A percentile compares a stretch with the other conserved stretches of the same genome.
These are phyloP conservation scores for Andricus curvator DNA, from an alignment of 2,888 invertebrate genomes.

Conservation along the genomic window DNA sequence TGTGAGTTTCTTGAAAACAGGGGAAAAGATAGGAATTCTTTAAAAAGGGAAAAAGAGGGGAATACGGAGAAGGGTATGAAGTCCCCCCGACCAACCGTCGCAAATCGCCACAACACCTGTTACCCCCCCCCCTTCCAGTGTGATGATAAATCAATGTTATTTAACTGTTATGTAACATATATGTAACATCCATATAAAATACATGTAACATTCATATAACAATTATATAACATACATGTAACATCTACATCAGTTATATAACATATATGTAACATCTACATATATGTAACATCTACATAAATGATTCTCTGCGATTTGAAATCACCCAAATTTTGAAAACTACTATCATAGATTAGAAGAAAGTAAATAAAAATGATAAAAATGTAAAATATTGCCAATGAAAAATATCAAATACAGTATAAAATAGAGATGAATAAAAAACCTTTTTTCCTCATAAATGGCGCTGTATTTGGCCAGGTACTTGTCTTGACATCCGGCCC, in stretches of 20 bases:
- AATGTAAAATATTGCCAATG: background rate
- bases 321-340: background rate
- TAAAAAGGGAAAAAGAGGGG: too few species aligned
- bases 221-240: background rate
- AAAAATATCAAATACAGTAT: background rate
- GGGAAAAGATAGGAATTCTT: too few species aligned
- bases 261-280: background rate
- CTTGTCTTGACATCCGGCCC: slow-evolving; percentile 90
- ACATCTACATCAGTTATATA: too few species aligned
- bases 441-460: slow-evolving; percentile 89
- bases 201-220: too few species aligned
- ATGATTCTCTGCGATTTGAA: background rate
- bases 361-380: background rate
- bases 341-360: background rate
- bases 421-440: background rate
- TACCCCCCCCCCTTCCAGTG: slow-evolving; percentile 58
- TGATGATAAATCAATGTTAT: too few species aligned
- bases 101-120: too few species aligned
- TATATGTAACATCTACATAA: background rate
- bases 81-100: too few species aligned
- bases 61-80: too few species aligned
- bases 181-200: too few species aligned
- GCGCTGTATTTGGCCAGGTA: slow-evolving; percentile 89
- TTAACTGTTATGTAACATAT: too few species aligned
- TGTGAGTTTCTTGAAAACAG: too few species aligned